Evolutionary conservation across 2,113 vertebrate genomes (phyloP), one percentile per base, ranked within the genome.

Genomic region (Takifugu bimaculatus): DNA sequence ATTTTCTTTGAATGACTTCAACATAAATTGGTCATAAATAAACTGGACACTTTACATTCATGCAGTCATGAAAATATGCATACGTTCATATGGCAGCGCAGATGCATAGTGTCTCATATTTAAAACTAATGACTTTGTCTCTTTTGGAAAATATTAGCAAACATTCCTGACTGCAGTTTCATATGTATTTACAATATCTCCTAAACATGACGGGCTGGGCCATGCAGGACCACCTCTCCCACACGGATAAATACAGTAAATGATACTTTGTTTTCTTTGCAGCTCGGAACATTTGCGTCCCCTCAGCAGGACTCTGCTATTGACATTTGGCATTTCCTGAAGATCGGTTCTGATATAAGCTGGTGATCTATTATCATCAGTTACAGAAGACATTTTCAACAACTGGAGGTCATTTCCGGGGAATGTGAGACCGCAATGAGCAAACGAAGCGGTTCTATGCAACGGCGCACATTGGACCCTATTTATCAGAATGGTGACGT

Each of bases 391-490:
- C 44, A 11, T 20, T 20, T 20, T 20, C 20, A 20, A 20, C 20
- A 20, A 20, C 20, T 20, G 20, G 20, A 20, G 20, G 6, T 20
- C 54, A 55, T 28, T 29, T 52, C 6, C 13, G 68, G 35, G n/a
- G 42, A 60, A 61, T 48, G 14, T 4, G 14, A 65, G 47, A 60
- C 26, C 54, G 35, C 63, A 47, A 62, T 72, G 61, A 66, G 64
- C 32, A 57, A 62, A 77, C 15, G 10, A 13, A 29, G 25, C 54
- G 52, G 56, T 51, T 25, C 74, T 75, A 47, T 35, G 26, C 63
- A 61, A 78, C 60, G n/a, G 42, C 63, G 54, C 45, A 68, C 63
- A 14, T 29, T 78, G 62, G 53, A 70, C 55, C 61, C 49, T 26
- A 15, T 27, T 65, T 35, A 63, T 74, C 47, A 64, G 4, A 48